phyloP scores from a whole-genome alignment of 2,888 invertebrate genomes.

The Anorthoa munda region DNA sequence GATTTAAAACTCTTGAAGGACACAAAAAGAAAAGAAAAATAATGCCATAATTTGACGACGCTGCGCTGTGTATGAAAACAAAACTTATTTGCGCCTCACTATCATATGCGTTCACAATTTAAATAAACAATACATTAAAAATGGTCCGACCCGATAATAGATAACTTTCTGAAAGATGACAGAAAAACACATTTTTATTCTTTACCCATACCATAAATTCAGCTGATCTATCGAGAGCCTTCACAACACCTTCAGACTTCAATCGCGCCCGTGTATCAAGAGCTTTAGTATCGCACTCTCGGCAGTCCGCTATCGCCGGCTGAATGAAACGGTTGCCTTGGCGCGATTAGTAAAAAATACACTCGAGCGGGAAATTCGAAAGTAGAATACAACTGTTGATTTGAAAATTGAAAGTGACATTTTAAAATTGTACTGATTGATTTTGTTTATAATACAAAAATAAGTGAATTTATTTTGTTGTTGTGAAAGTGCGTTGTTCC shows the following conservation, averaged over 20 bases:
- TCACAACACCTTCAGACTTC: slow-evolving; percentile 4
- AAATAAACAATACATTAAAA: slow-evolving; percentile 5
- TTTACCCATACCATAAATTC: slow-evolving; percentile 1
- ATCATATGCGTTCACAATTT: background rate
- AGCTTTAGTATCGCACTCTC: slow-evolving; percentile 31
- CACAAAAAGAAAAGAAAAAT: background rate
- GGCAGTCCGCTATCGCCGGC: slow-evolving; percentile 54
- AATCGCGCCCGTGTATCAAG: background rate
- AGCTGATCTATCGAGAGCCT: slow-evolving; percentile 9
- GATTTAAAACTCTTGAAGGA: background rate
- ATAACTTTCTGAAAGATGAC: background rate
- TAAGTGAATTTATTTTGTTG: slow-evolving; percentile 15
- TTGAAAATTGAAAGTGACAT: slow-evolving; percentile 42
- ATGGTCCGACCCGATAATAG: too few relatives aligned
- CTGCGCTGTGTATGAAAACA: background rate
- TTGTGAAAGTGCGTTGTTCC: slow-evolving; percentile 28
- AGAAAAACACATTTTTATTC: slow-evolving; percentile 2
- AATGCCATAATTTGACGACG: background rate
- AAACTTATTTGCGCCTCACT: background rate
- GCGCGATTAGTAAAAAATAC: slow-evolving; percentile 22
- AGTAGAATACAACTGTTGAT: background rate
- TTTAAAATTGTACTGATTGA: background rate
- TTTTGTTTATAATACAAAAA: background rate
- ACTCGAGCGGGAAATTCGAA: slow-evolving; percentile 37
- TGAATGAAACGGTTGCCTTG: slow-evolving; percentile 44